Conservation (phyloP, 2,888 invertebrate species). For the Acleris cristana region DNA sequence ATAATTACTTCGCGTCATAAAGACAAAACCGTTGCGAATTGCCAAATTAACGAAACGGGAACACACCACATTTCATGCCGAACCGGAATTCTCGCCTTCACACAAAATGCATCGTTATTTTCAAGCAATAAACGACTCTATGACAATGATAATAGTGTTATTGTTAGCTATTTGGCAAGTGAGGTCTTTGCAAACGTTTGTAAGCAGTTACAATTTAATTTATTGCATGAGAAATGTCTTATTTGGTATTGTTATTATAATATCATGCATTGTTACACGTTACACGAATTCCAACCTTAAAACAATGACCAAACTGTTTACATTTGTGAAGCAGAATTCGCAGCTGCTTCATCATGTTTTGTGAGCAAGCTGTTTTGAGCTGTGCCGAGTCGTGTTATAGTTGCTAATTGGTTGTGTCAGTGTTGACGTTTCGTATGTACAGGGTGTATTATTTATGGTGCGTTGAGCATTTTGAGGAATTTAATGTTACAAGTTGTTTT, state of each 20-base stretch:
- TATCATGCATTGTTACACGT: conserved; percentile 5
- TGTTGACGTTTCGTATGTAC: conserved; percentile 3
- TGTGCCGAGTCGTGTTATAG: conserved; percentile 8
- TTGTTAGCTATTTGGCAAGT: conserved; percentile 35
- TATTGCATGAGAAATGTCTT: conserved; percentile 36
- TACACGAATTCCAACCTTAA: conserved; percentile 17
- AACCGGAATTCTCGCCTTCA: conserved; percentile 16
- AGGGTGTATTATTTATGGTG: conserved; percentile 31
- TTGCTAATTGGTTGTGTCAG: conserved; percentile 21
- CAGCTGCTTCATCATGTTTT: conserved; percentile 21
- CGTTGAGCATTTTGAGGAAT: conserved; percentile 33
- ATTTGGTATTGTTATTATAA: conserved; percentile 38
- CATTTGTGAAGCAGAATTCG: not conserved
- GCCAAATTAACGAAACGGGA: conserved; percentile 3
- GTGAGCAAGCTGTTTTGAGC: conserved; percentile 10
- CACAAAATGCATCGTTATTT: conserved; percentile 25
- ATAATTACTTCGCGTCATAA: conserved; percentile 14
- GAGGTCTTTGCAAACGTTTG: conserved; percentile 32
- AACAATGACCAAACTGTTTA: not conserved
- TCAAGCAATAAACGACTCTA: conserved; percentile 8
- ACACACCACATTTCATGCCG: conserved; percentile 16
- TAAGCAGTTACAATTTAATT: conserved; percentile 35
- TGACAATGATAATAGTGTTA: not conserved
- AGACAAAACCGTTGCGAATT: conserved; percentile 6
- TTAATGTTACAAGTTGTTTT: conserved; percentile 25